These are phyloP conservation scores for Ptiloglossa arizonensis DNA, from an alignment of 1,140 invertebrate species.

Conservation along the genomic window DNA sequence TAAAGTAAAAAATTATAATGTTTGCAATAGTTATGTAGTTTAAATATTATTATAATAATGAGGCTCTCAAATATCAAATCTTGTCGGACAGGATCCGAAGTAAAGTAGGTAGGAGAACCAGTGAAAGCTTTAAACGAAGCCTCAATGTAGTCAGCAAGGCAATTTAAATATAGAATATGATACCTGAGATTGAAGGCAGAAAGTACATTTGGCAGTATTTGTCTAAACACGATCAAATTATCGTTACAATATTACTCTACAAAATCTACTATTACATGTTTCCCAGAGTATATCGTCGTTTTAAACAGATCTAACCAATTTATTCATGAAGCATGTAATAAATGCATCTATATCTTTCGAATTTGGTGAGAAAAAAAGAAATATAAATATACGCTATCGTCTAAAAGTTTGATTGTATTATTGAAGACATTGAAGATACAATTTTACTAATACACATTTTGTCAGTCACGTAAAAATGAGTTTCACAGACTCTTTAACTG, in stretches of 20 bases:
- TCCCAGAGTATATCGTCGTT: slow-evolving; percentile 63
- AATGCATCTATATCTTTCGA: background rate
- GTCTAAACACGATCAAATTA: slow-evolving; percentile 52
- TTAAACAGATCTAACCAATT: slow-evolving; percentile 52
- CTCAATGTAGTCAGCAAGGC: slow-evolving; percentile 14
- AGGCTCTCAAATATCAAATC: slow-evolving; percentile 33
- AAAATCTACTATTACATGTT: slow-evolving; percentile 62
- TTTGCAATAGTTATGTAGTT: slow-evolving; percentile 37
- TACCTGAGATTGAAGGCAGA: slow-evolving; percentile 39
- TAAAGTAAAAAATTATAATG: background rate
- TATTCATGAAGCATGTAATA: slow-evolving; percentile 1
- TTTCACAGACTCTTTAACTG: too few species aligned
- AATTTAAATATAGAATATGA: slow-evolving; percentile 50
- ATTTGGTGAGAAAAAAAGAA: slow-evolving; percentile 1
- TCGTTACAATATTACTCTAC: slow-evolving; percentile 46
- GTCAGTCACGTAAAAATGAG: too few species aligned
- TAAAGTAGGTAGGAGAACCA: slow-evolving; percentile 8
- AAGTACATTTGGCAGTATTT: slow-evolving; percentile 62
- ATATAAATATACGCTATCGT: background rate
- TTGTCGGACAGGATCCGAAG: slow-evolving; percentile 30
- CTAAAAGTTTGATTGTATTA: slow-evolving; percentile 25
- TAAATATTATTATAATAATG: slow-evolving; percentile 22
- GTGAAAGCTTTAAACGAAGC: slow-evolving; percentile 43
- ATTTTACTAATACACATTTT: too few species aligned
- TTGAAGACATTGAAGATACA: background rate